Base-by-base conservation (phyloP, 1,140 invertebrate genomes). In the Zaprionus inermis region DNA sequence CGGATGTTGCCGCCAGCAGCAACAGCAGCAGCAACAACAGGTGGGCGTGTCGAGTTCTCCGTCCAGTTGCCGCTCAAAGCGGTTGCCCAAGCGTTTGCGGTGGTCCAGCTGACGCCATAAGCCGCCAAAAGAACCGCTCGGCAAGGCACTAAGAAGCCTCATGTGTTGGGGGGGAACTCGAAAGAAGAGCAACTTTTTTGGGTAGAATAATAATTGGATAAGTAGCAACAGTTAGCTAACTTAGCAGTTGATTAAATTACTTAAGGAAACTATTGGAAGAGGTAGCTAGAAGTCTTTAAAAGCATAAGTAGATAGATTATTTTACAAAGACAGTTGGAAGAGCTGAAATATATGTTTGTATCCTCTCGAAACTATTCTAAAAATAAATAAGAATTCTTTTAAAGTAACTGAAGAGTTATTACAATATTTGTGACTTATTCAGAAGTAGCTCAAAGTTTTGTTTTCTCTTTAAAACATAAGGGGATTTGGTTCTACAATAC, bases 11-110 rank as follows among this genome's bases (percentile, higher is more conserved):
- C 59, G 66, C 64, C 72, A 54, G 28, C 34, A 32, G 2, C 49
- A 10, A 3, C 32, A 54, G 28, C 57, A 63, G 32, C 14, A 46
- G 52, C 72, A 63, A 46, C 59, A 38, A 74, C 71, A 74, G 72
- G 76, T 75, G 72, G 76, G 76, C 76, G 76, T 75, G 76, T 78
- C 76, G 32, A 63, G 70, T 74, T 36, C 32, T 24, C 52, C 65
- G 66, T 70, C 76, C 71, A 69, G 56, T 74, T 65, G 58, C 60
- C 41, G 56, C 36, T 72, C 38, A 44, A 44, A 44, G 38, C 41
- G 34, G 20, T 59, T 73, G 66, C 66, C 63, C 44, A 49, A 49
- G 44, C 44, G 44, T 16, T 46, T 46, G 55, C 11, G 64, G 54
- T 66, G 54, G 64, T 56, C 64, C 52, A 30, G 52, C 32, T 67